These are phyloP conservation scores for Porphyrio hochstetteri DNA, from an alignment of 2,113 vertebrate genomes.

Conservation along the genomic window DNA sequence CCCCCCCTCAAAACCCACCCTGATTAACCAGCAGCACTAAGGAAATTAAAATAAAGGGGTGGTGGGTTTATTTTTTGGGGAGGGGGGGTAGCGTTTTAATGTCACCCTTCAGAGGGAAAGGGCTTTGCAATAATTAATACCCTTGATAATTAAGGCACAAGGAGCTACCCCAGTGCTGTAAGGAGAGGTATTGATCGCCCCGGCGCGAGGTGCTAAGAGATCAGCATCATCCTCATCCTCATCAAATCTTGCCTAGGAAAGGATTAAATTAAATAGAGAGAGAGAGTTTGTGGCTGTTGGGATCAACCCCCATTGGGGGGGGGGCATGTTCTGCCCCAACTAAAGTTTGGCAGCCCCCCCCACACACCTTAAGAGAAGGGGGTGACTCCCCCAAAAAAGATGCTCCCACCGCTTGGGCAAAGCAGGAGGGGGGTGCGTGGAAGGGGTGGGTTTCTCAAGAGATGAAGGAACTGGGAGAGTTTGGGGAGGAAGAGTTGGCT, in stretches of 20 bases:
- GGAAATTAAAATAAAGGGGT: neutral
- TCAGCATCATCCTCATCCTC: neutral
- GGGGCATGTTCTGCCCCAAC: too few relatives aligned
- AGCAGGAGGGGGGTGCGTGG: neutral
- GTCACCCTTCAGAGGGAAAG: neutral
- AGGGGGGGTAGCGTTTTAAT: neutral
- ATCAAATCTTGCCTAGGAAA: neutral
- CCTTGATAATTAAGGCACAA: neutral
- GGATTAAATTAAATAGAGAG: neutral
- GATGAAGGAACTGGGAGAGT: neutral
- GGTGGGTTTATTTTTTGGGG: neutral
- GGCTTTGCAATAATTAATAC: conserved; percentile 5
- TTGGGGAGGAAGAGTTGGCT: neutral
- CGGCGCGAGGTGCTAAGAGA: neutral
- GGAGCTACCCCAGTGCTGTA: neutral
- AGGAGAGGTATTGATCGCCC: conserved; percentile 16
- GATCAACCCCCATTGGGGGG: neutral
- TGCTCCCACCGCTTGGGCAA: neutral
- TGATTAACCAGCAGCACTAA: neutral
- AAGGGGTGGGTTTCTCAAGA: neutral
- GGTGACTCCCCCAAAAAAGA: neutral
- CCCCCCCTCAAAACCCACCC: neutral
- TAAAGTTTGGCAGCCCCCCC: neutral
- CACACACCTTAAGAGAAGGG: neutral
- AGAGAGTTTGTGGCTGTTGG: neutral